These are phyloP conservation scores for Neuroscelio doddi DNA, from an alignment of 2,888 invertebrate genomes.

Conservation along the genomic window DNA sequence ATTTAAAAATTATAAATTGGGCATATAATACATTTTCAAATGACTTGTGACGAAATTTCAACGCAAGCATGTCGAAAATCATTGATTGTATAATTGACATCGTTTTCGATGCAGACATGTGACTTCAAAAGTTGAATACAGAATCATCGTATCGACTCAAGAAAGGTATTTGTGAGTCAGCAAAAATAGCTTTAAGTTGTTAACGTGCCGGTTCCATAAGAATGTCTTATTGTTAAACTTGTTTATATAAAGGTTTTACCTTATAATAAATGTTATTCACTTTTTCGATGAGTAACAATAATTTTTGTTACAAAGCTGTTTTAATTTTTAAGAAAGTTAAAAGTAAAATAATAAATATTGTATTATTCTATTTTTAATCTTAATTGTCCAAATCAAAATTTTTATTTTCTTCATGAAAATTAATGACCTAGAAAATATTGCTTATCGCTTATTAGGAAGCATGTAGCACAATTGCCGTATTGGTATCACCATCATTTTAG, in stretches of 20 bases:
- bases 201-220: background rate
- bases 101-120: slow-evolving; percentile 5
- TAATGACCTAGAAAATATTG: slow-evolving; percentile 28
- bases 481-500: slow-evolving; percentile 16
- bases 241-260: background rate
- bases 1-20: no score
- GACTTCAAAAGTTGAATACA: slow-evolving; percentile 7
- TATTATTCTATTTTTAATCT: no score
- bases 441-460: no score
- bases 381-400: no score
- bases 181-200: slow-evolving; percentile 2
- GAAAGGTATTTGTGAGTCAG: slow-evolving; percentile 14
- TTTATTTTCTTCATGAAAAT: no score
- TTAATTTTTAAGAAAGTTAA: background rate
- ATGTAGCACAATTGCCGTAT: slow-evolving; percentile 18
- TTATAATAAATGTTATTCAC: no score
- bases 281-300: no score
- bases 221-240: slow-evolving; percentile 1
- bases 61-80: background rate
- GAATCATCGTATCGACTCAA: slow-evolving; percentile 10
- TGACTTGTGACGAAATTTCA: no score
- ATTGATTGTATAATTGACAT: slow-evolving; percentile 5
- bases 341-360: no score
- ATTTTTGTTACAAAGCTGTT: no score
- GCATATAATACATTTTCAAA: no score